Base-by-base conservation (phyloP, 2,888 invertebrate genomes). In the Calameuta filiformis region DNA sequence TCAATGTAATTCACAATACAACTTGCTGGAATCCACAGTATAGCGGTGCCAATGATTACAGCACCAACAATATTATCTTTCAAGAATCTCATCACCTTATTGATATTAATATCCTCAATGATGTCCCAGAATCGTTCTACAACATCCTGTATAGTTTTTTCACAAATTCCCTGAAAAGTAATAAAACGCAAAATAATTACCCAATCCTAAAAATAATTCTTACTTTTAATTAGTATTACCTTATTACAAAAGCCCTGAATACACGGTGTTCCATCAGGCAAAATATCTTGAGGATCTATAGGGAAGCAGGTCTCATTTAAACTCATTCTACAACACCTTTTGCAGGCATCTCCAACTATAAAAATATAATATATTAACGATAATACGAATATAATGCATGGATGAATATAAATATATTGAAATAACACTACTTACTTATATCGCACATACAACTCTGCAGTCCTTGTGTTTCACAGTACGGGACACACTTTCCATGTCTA, bases 51-150 rank as follows among this genome's bases (percentile, higher is more conserved):
- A 69, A 98, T 93, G 76, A 98, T 96, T 34, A 98, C 97, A 6
- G 98, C 96, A 79, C 98, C 98, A 56, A 99, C 98, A 81, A 98
- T 97, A 90, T 98, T 98, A 92, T 98, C 98, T 79, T 97, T 95
- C 76, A 98, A 93, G 90, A 98, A 98, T 76, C 97, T 94, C 85
- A 98, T 93, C 85, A 98, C 97, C 89, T 97, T 97, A 91, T 97
- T 98, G 80, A 98, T 98, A 92, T 98, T 98, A 79, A 98, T 98
- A 88, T 98, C 98, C 92, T 98, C 98, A 81, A 99, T 98, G 76
- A 99, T 98, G 90, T 98, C 97, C 98, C 98, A 99, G 92, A 99
- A 97, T 40, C 98, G 94, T 91, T 98, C 98, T 12, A 98, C 98
- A 35, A 98, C 97, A 90, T 98, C 98, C 90, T 98, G 97, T 80